phyloP scores from a whole-genome alignment of 2,797 vertebrate species.

The Enteromius radiatus region DNA sequence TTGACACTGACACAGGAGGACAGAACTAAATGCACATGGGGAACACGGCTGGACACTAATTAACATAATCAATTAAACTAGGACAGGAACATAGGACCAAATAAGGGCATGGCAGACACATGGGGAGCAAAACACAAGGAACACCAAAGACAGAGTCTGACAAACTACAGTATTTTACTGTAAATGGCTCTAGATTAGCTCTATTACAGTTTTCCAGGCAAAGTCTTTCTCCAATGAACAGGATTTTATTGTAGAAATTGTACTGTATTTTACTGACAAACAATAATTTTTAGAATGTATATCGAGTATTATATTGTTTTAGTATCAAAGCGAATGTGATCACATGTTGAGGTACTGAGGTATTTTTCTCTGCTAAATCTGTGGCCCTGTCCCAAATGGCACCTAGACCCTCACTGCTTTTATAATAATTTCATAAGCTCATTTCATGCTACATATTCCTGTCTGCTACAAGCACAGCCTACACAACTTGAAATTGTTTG shows the following conservation, averaged over 20 bases:
- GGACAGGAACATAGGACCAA: too few species aligned
- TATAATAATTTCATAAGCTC: conserved; percentile 12
- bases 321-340: not conserved
- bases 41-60: too few species aligned
- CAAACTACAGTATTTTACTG: too few species aligned
- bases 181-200: not conserved
- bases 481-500: conserved; percentile 48
- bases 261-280: not conserved
- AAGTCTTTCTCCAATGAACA: not conserved
- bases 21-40: too few species aligned
- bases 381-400: not conserved
- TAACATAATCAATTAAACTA: too few species aligned
- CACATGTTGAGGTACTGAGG: not conserved
- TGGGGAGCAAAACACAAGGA: too few species aligned
- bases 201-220: not conserved
- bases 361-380: not conserved
- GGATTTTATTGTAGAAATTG: not conserved
- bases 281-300: not conserved
- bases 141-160: too few species aligned
- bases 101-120: too few species aligned
- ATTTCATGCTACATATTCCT: not conserved
- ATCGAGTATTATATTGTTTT: not conserved
- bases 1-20: too few species aligned
- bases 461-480: conserved; percentile 35
- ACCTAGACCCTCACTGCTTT: not conserved